Percentiles rank a stretch among this genome's conserved stretches.
Evolutionary conservation across 2,888 invertebrate species (phyloP).

Genomic region (Chironomus tentans): DNA sequence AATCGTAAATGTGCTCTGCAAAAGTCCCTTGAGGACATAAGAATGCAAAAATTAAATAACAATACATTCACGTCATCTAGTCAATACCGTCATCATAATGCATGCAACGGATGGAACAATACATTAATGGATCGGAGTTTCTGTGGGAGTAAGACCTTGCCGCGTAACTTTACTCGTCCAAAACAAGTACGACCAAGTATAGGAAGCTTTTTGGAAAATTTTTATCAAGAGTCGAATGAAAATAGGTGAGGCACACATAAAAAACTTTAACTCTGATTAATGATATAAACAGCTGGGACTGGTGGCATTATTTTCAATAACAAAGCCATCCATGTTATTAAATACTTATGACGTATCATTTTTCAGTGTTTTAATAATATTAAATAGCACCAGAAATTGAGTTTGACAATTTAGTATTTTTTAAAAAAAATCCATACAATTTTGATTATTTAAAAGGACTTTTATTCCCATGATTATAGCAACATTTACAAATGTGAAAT

Average conservation of each 20-base stretch:
- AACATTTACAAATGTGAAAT: too few species aligned
- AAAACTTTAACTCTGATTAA: background rate
- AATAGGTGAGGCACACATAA: background rate
- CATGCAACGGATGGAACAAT: conserved; percentile 12
- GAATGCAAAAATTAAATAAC: conserved; percentile 8
- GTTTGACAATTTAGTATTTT: background rate
- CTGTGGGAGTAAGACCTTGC: conserved; percentile 38
- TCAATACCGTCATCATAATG: background rate
- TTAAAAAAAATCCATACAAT: too few species aligned
- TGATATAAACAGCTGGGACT: background rate
- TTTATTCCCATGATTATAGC: too few species aligned
- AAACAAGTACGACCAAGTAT: conserved; percentile 29
- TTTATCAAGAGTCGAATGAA: background rate
- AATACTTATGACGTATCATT: conserved; percentile 6
- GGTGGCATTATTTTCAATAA: background rate
- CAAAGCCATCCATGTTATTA: background rate
- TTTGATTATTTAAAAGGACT: too few species aligned
- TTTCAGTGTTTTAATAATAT: background rate
- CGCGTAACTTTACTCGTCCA: conserved; percentile 36
- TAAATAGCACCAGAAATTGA: background rate
- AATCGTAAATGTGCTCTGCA: conserved; percentile 30
- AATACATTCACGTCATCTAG: background rate
- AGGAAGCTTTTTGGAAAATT: background rate
- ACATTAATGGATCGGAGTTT: conserved; percentile 31
- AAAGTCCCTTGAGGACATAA: conserved; percentile 34